phyloP scores from a whole-genome alignment of 2,797 vertebrate species.

The Coilia nasus region DNA sequence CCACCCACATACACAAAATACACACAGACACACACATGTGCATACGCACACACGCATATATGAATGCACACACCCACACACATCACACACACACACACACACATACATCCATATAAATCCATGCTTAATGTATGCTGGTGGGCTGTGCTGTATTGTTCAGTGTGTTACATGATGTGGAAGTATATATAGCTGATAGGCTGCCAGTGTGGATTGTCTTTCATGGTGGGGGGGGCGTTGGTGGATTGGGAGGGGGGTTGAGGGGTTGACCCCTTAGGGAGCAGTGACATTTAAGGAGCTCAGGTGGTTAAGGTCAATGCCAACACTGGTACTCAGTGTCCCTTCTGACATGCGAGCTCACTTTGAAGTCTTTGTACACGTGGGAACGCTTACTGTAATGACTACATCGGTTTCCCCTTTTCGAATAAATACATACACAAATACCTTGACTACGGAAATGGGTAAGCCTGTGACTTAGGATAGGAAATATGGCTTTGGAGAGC shows the following conservation, averaged over 20 bases:
- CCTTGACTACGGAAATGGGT: background rate
- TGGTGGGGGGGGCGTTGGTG: no score
- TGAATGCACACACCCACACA: background rate
- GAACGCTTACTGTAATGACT: background rate
- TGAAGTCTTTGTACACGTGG: background rate
- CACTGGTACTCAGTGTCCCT: background rate
- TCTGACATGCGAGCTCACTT: background rate
- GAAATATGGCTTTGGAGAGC: background rate
- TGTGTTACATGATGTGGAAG: background rate
- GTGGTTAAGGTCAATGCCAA: conserved; percentile 24
- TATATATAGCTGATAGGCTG: conserved; percentile 2
- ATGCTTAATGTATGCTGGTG: background rate
- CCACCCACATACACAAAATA: background rate
- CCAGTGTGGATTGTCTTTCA: conserved; percentile 14
- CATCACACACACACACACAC: conserved; percentile 3
- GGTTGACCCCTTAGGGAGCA: background rate
- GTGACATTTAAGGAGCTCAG: conserved; percentile 18
- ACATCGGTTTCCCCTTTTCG: background rate
- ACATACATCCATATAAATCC: background rate
- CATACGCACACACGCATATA: background rate
- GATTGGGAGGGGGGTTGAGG: no score
- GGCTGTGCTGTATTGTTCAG: conserved; percentile 1
- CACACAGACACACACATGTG: background rate
- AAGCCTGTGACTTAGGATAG: background rate
- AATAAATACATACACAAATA: background rate